Conservation (phyloP, 2,888 invertebrate species). For the Drosophila algonquin region DNA sequence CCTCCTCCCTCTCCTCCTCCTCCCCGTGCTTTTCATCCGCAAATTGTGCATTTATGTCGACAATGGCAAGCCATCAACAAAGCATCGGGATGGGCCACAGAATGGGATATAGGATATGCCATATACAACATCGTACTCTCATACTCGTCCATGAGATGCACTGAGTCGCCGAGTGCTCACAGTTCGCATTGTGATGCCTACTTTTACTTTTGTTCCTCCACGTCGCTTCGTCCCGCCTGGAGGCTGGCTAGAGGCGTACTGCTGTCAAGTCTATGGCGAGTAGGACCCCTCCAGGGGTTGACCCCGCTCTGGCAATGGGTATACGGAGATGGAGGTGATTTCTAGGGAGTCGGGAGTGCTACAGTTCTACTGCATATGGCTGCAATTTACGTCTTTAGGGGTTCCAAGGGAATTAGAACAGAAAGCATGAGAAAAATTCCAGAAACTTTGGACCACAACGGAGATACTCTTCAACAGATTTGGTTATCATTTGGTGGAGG, state of each 20-base stretch:
- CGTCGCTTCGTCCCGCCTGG: slow-evolving; percentile 28
- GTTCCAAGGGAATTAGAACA: too few species aligned
- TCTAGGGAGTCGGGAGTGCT: neutral
- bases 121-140: neutral
- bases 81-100: slow-evolving; percentile 53
- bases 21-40: slow-evolving; percentile 69
- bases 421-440: too few species aligned
- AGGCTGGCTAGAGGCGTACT: slow-evolving; percentile 37
- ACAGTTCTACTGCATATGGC: neutral
- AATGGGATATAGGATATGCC: slow-evolving; percentile 29
- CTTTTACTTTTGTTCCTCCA: slow-evolving; percentile 59
- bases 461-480: too few species aligned
- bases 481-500: too few species aligned
- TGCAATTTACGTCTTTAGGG: too few species aligned
- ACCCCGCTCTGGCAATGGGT: neutral
- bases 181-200: slow-evolving; percentile 46
- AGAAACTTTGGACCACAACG: too few species aligned
- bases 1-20: slow-evolving; percentile 5
- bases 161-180: slow-evolving; percentile 11
- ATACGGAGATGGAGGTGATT: neutral
- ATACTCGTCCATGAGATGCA: slow-evolving; percentile 19
- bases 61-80: slow-evolving; percentile 63
- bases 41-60: slow-evolving; percentile 78
- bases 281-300: slow-evolving; percentile 3
- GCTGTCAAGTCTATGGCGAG: slow-evolving; percentile 52